Evolutionary conservation across 2,797 vertebrate species (phyloP).

Genomic region (Limosa lapponica): DNA sequence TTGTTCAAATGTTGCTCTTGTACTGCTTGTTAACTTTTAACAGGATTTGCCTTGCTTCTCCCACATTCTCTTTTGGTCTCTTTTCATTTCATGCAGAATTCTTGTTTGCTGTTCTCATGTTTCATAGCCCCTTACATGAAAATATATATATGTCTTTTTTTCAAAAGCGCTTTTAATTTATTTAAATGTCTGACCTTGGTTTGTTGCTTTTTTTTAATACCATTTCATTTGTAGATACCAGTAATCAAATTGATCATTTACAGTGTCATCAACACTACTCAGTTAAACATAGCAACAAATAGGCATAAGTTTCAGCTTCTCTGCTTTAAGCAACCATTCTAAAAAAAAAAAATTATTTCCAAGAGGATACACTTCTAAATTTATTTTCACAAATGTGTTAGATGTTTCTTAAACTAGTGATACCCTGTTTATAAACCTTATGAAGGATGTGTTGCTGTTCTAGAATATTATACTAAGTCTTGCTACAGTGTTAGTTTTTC

Average conservation of each 20-base stretch:
- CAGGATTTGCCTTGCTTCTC: not conserved
- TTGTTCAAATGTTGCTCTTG: constrained; percentile 10
- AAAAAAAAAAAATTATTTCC: not conserved
- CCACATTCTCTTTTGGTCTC: not conserved
- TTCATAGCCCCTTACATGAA: not conserved
- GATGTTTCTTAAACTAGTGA: constrained; percentile 65
- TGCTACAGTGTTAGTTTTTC: constrained; percentile 52
- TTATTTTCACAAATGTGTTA: constrained; percentile 52
- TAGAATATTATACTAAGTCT: constrained; percentile 55
- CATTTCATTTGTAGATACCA: not conserved
- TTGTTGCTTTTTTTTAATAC: not conserved
- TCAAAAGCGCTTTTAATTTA: no score
- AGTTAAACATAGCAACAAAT: constrained; percentile 32
- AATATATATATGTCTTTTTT: no score
- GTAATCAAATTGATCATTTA: not conserved
- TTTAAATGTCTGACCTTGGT: not conserved
- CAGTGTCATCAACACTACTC: not conserved
- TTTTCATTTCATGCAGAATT: constrained; percentile 11
- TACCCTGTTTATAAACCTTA: constrained; percentile 61
- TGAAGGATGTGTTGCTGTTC: constrained; percentile 38
- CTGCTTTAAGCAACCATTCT: constrained; percentile 32
- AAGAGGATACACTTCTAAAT: constrained; percentile 42
- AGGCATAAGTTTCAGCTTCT: constrained; percentile 14
- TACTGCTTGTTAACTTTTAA: not conserved
- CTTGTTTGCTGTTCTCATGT: not conserved